Base-by-base conservation (phyloP, 2,888 invertebrate genomes). In the Sarcophaga carnaria region DNA sequence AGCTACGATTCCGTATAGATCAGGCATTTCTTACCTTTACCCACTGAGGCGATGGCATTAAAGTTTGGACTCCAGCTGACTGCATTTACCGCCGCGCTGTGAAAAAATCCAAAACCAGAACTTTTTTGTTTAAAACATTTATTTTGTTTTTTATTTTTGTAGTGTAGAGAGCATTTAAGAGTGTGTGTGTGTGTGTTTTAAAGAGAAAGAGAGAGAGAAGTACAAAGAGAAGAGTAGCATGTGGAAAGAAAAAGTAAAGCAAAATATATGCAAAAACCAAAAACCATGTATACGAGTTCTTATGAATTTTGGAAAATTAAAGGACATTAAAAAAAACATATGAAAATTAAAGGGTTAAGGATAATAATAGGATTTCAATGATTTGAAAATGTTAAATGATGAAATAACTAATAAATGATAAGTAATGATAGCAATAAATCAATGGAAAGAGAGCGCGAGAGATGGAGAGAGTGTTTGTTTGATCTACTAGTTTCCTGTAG, bases 61-160 rank as follows among this genome's bases (percentile, higher is more conserved):
- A 96, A 97, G 92, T 96, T 97, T 8, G 97, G 97, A 93, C 97
- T 97, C 98, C 98, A 98, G 67, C 97, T 95, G 63, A 98, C 97
- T 63, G 98, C 97, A 85, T 97, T 97, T 85, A 98, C 97, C 64
- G 97, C 96, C 80, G 96, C 95, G 94, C 97, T 97, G 95, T 90
- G 94, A 93, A 94, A 93, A 90, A 94, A 93, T 93, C 89, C 89
- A 86, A 88, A 89, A 90, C 90, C 90, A 90, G 87, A 90, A 90
- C 89, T 90, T 88, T 89, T 88, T 89, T 87, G 86, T 76, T 87
- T 63, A 78, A 78, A 60, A 72, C 12, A 54, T 76, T 71, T 14
- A 71, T 69, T 62, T 22, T 45, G 5, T 64, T 78, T 62, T 49
- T 20, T 20, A 20, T 20, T 37, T 14, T 80, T 72, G 49, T 22